Percentiles rank a stretch among this genome's conserved stretches.
Evolutionary conservation across 2,888 invertebrate species (phyloP).

Genomic region (Orchesellides sinensis): DNA sequence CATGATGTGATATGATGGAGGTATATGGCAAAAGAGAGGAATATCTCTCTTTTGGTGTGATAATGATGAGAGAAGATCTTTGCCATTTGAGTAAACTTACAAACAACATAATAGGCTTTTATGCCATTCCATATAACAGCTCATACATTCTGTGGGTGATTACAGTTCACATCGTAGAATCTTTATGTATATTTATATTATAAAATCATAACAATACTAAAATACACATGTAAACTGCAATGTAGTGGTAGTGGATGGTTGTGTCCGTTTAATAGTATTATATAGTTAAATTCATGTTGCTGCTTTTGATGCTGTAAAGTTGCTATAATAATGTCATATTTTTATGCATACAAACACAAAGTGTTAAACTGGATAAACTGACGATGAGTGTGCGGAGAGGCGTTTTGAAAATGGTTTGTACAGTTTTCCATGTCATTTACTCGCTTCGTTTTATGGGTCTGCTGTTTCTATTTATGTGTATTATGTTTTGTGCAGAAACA

Average conservation of each 20-base stretch:
- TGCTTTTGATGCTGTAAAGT: conserved; percentile 1
- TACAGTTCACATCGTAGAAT: not conserved
- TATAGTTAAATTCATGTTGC: not conserved
- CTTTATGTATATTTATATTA: not conserved
- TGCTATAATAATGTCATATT: not conserved
- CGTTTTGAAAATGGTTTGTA: no score
- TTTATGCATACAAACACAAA: not conserved
- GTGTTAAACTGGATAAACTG: not conserved
- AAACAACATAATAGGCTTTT: conserved; percentile 43
- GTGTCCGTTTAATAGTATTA: not conserved
- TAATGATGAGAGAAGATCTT: conserved; percentile 29
- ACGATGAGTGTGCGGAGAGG: no score
- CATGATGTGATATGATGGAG: conserved; percentile 5
- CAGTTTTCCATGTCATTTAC: conserved; percentile 45
- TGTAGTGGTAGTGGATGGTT: not conserved
- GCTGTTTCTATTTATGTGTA: conserved; percentile 45
- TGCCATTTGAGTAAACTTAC: conserved; percentile 52
- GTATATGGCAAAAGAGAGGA: no score
- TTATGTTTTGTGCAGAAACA: not conserved
- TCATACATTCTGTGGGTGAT: not conserved
- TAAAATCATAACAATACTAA: no score
- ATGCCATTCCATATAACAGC: not conserved
- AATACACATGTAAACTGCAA: no score
- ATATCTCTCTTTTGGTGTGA: no score
- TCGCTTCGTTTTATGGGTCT: conserved; percentile 21